Evolutionary conservation across 2,888 invertebrate genomes (phyloP), one percentile per base, ranked within the genome.

Genomic region (Melanotus villosus): DNA sequence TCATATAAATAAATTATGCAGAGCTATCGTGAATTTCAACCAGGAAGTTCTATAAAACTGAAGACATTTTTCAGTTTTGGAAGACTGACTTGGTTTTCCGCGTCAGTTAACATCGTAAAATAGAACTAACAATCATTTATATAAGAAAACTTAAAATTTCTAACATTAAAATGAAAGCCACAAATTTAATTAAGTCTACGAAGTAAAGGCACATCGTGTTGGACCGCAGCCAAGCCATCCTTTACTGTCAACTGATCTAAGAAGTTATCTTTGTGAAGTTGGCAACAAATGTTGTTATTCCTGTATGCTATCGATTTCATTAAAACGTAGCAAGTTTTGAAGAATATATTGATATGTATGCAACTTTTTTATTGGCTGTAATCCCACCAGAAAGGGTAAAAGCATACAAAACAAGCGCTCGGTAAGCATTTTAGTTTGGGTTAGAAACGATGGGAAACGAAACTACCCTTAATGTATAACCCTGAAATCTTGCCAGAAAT

Each of bases 111-210:
- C n/a, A n/a, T n/a, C n/a, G n/a, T n/a, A n/a, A n/a, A n/a, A n/a
- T n/a, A n/a, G n/a, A n/a, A n/a, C n/a, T n/a, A n/a, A n/a, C n/a
- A n/a, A n/a, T n/a, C n/a, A n/a, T n/a, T n/a, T n/a, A n/a, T n/a
- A n/a, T n/a, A n/a, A n/a, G 12, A 38, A 14, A n/a, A 38, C 12
- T 38, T 16, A 36, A 21, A 58, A 41, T 36, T 58, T 30, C n/a
- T 36, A 34, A 47, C 16, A 43, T 38, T 12, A 21, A 36, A 50
- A 32, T 12, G n/a, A 62, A 21, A 34, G 26, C 36, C 62, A 50
- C 45, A 62, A 62, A 62, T 50, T 62, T 62, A 50, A 62, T 62
- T 62, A 62, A 62, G 50, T 59, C 12, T 19, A 34, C 21, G 34
- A 4, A 21, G 47, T 32, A 19, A 43, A 9, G 19, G 43, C 19